phyloP scores from a whole-genome alignment of 2,113 vertebrate genomes.

The Phrynosoma blainvillii region DNA sequence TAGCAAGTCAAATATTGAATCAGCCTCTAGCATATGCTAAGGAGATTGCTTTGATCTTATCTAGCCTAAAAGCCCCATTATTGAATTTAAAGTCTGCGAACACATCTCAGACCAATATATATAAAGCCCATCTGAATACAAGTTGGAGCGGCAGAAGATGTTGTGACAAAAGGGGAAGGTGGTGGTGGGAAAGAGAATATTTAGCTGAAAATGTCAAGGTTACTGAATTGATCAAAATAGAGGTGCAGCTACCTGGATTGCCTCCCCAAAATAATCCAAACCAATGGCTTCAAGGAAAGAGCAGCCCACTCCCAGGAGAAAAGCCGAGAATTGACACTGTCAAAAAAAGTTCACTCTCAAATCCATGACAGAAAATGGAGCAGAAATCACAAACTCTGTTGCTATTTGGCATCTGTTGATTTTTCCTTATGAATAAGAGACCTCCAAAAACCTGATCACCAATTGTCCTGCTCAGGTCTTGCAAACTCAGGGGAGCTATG shows the following conservation, averaged over 20 bases:
- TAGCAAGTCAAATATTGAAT: slow-evolving; percentile 92
- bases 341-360: background rate
- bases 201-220: slow-evolving; percentile 73
- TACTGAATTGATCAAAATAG: slow-evolving; percentile 54
- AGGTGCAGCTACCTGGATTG: slow-evolving; percentile 37
- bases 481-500: too few species aligned
- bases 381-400: background rate
- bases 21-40: slow-evolving; percentile 84
- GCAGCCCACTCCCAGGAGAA: background rate
- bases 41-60: slow-evolving; percentile 90
- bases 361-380: background rate
- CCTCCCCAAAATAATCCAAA: slow-evolving; percentile 9
- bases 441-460: too few species aligned
- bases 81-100: slow-evolving; percentile 84
- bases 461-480: too few species aligned
- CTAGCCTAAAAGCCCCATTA: slow-evolving; percentile 85
- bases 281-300: slow-evolving; percentile 29
- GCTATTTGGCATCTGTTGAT: too few species aligned
- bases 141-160: slow-evolving; percentile 69
- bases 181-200: slow-evolving; percentile 46
- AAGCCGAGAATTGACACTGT: background rate
- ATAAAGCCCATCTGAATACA: slow-evolving; percentile 74
- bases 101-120: slow-evolving; percentile 76
- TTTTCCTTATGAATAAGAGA: too few species aligned
- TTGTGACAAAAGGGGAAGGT: slow-evolving; percentile 70